Conservation (phyloP, 2,888 invertebrate species). For the Yponomeuta sedellus region DNA sequence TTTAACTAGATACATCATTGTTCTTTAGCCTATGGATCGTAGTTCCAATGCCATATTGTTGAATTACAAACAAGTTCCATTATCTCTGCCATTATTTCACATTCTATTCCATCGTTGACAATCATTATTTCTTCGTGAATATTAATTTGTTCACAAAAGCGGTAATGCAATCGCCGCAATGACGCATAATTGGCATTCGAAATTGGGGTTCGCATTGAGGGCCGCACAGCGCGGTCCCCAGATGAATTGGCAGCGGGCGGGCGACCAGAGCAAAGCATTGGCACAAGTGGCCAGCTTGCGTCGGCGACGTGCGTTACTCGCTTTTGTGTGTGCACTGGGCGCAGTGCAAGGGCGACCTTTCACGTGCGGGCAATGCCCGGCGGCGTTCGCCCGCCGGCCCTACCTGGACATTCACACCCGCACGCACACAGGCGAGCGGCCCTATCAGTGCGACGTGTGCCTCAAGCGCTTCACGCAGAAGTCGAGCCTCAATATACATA, state of each 20-base stretch:
- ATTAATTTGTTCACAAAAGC: constrained; percentile 75
- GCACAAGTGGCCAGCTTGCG: constrained; percentile 35
- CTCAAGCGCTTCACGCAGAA: constrained; percentile 88
- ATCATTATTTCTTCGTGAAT: constrained; percentile 68
- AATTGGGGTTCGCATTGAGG: constrained; percentile 42
- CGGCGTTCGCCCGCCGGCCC: constrained; percentile 69
- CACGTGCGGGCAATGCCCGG: constrained; percentile 68
- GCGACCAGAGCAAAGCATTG: constrained; percentile 30
- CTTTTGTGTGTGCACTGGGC: constrained; percentile 76
- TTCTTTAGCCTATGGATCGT: neutral
- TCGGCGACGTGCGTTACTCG: constrained; percentile 75
- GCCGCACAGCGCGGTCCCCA: constrained; percentile 23
- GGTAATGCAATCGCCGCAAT: constrained; percentile 74
- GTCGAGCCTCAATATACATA: constrained; percentile 88
- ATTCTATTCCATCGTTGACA: constrained; percentile 7
- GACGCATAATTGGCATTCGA: constrained; percentile 55
- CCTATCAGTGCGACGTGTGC: constrained; percentile 83
- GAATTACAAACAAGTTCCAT: constrained; percentile 32
- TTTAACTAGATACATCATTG: constrained; percentile 21
- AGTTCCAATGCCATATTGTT: constrained; percentile 31
- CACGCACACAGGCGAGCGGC: constrained; percentile 78
- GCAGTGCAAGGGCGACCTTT: constrained; percentile 68
- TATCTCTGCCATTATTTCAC: constrained; percentile 20
- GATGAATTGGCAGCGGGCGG: constrained; percentile 52
- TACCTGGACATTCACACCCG: constrained; percentile 74